Evolutionary conservation across 1,140 invertebrate genomes (phyloP), one percentile per base, ranked within the genome.

Genomic region (Listronotus bonariensis): DNA sequence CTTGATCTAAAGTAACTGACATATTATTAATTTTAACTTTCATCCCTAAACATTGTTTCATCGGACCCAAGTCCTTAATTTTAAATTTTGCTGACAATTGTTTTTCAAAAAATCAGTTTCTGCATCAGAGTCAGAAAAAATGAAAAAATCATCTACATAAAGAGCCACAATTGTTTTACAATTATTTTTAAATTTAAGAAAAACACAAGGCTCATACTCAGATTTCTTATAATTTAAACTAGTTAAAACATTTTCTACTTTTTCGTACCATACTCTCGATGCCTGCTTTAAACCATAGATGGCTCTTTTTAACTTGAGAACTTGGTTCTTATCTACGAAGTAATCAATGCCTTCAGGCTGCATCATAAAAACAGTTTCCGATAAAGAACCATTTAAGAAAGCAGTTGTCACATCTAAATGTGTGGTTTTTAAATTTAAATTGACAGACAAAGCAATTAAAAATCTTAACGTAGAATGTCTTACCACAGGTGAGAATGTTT

Each of bases 341-440:
- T 51, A 51, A 8, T 53, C 26, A 51, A 64, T 66, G 61, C 54
- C 67, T 45, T 71, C 60, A 38, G 75, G 68, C 66, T 72, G 71
- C 34, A 68, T 66, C 74, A 75, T 74, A 59, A 72, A 79, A n/a
- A 79, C 68, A 54, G 63, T 69, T 70, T 79, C 74, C 18, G 72
- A 52, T 43, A 80, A 60, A 14, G 63, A 52, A 11, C 73, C 73
- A 67, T 79, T 72, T 17, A 80, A 67, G 64, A 76, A 81, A 9
- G 77, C 79, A n/a, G 78, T 80, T 15, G 65, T 68, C 15, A 80
- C 74, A 71, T 79, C 78, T 36, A 78, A 65, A 60, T 78, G 73
- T 5, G 14, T 51, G 5, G 74, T 67, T 9, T 64, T 59, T 60
- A 74, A n/a, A 52, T 68, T 58, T 60, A 72, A 68, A 20, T 71